Percentiles rank a stretch among this genome's conserved stretches.
These are phyloP conservation scores for Pipistrellus nathusii DNA, from an alignment of 2,797 vertebrate genomes.

Conservation along the genomic window DNA sequence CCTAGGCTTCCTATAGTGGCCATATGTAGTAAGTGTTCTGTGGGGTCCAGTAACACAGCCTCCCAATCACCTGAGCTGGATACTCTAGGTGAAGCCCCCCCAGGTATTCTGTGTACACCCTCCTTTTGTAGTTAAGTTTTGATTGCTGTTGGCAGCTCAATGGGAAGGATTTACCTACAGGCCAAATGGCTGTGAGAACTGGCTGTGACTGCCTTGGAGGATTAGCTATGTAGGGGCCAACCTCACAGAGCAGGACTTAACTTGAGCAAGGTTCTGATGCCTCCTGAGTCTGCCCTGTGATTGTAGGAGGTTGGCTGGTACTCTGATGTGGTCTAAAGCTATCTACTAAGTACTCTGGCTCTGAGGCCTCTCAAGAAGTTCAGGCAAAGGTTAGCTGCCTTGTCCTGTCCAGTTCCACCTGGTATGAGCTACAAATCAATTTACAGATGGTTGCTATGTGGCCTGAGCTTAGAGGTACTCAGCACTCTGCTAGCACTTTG, in stretches of 20 bases:
- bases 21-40: neutral
- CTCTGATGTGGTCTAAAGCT: neutral
- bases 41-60: neutral
- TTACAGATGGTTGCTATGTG: neutral
- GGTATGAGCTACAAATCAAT: neutral
- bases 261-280: neutral
- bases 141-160: neutral
- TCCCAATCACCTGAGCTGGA: neutral
- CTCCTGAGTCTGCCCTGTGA: neutral
- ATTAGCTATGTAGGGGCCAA: neutral
- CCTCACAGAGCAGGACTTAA: too few relatives aligned
- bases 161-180: neutral
- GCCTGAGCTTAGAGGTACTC: neutral
- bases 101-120: neutral
- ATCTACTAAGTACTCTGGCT: neutral
- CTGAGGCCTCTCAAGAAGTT: neutral
- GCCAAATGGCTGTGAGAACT: neutral
- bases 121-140: neutral
- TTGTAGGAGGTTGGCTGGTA: neutral
- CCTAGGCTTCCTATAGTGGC: neutral
- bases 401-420: neutral
- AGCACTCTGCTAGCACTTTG: neutral
- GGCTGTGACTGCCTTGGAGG: too few relatives aligned
- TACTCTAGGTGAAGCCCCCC: neutral
- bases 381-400: neutral